Base-by-base conservation (phyloP, 1,140 invertebrate genomes). In the Mizuhopecten yessoensis region DNA sequence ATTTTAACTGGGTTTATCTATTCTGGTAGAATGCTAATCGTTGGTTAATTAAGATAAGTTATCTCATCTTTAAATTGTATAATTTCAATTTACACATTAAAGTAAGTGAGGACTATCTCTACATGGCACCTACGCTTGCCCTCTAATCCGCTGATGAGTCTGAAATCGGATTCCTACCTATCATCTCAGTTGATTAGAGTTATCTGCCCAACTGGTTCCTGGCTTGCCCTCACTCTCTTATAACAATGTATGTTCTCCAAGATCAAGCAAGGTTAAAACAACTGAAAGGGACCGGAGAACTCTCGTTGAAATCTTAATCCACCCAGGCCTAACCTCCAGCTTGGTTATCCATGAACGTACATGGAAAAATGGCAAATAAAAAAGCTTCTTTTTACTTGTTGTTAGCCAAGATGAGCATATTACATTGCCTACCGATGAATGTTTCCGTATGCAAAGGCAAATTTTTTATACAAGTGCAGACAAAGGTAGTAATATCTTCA, bases 31-130 rank as follows among this genome's bases (percentile, higher is more conserved):
- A 75, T 29, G 57, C 57, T 75, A 75, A 75, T 75, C 57, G 17
- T 75, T 75, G 57, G 23, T 75, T 75, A 75, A 75, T 75, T 75
- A 75, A 75, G 57, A 75, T 75, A 75, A 29, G 57, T 29, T 75
- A 75, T 75, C 57, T 75, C 9, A 75, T 75, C 57, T 75, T 7
- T n/a, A n/a, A 75, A 75, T 75, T 75, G 57, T 75, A 75, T 75
- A 75, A 75, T 75, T 75, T 75, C 57, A 75, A 75, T 75, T 75
- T 75, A 75, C 57, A 75, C 57, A 75, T 75, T 75, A 75, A 75
- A 75, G 57, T 11, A 29, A 75, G 23, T 75, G 17, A 75, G 29
- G 20, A n/a, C 57, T 75, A 75, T 75, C 57, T 75, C 5, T 29
- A 75, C 57, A 75, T 75, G 57, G 17, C 57, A 75, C 57, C 57